Evolutionary conservation across 2,888 invertebrate species (phyloP).

Genomic region (Hyles lineata): DNA sequence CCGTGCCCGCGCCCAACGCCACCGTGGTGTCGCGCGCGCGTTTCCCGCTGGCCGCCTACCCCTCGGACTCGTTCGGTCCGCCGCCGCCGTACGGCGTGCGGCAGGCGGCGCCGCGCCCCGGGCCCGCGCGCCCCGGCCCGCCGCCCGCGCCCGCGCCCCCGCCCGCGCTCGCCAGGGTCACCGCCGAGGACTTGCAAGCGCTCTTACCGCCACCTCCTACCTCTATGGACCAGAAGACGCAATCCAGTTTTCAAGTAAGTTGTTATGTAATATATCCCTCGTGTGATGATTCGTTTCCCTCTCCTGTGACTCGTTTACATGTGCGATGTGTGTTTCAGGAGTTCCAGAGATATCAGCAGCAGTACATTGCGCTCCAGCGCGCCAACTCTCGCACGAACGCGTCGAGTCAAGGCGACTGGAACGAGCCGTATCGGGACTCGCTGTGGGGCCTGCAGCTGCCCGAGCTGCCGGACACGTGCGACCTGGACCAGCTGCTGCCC

Average conservation of each 20-base stretch:
- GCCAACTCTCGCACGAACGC: constrained; percentile 69
- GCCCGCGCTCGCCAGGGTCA: constrained; percentile 57
- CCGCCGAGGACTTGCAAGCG: constrained; percentile 76
- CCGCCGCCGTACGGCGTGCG: constrained; percentile 45
- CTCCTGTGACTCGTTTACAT: not conserved
- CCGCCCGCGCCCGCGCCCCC: constrained; percentile 50
- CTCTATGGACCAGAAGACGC: constrained; percentile 86
- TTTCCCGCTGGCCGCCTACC: constrained; percentile 45
- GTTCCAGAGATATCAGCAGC: constrained; percentile 87
- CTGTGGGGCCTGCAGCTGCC: constrained; percentile 65
- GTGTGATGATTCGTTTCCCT: not conserved
- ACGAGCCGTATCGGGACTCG: constrained; percentile 79
- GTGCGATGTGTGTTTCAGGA: constrained; percentile 65
- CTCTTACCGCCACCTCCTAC: constrained; percentile 79
- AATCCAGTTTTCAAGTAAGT: constrained; percentile 84
- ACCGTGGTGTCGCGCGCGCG: constrained; percentile 44
- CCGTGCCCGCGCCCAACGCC: constrained; percentile 42
- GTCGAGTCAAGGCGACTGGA: constrained; percentile 74
- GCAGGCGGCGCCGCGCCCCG: constrained; percentile 35
- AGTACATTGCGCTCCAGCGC: constrained; percentile 85
- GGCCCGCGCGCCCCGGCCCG: constrained; percentile 36
- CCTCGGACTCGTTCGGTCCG: constrained; percentile 34
- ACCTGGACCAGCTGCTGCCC: constrained; percentile 88
- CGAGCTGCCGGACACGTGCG: constrained; percentile 75
- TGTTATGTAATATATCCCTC: not conserved